Base-by-base conservation (phyloP, 2,888 invertebrate species). In the Aproaerema taeniolella region DNA sequence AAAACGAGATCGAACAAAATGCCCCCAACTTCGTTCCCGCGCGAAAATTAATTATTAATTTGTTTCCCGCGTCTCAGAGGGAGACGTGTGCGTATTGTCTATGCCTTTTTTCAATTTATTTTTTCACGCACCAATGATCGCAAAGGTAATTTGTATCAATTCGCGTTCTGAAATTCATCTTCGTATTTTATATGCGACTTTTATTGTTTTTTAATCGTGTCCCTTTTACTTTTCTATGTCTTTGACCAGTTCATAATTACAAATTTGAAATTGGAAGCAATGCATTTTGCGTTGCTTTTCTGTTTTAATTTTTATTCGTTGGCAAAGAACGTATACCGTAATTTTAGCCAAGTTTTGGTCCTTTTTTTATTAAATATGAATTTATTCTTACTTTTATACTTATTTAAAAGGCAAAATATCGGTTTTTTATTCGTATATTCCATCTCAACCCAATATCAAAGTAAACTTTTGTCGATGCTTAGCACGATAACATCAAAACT, bases 1-100 rank as follows among this genome's bases (percentile, higher is more conserved):
- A 76, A 79, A 78, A 77, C 73, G 73, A 68, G 67, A 68, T 71
- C 67, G 68, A 67, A 70, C 69, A 59, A 67, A 67, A 66, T 67
- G 63, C 67, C 67, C 71, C 63, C 67, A 70, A 68, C 73, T 69
- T 51, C 60, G 58, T 68, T 62, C 60, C 67, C 71, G 72, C 68
- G 76, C 62, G 70, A 69, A 80, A 85, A 83, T 81, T 81, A 81
- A 83, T 80, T 68, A 81, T 80, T 82, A 82, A 81, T 81, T 79
- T 80, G 77, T 76, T 72, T 65, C 74, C 75, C 61, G 26, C 56
- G 59, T 68, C 67, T 68, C 68, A 59, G 53, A 59, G 59, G 61
- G 62, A 61, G 61, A 64, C 67, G 67, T 67, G 61, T 56, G 41
- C 49, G 59, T 56, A 58, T 61, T 66, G 67, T 68, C 73, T 70